Percentiles rank a stretch among this genome's conserved stretches.
Conservation (phyloP, 1,140 invertebrate genomes). For the Saccostrea echinata region DNA sequence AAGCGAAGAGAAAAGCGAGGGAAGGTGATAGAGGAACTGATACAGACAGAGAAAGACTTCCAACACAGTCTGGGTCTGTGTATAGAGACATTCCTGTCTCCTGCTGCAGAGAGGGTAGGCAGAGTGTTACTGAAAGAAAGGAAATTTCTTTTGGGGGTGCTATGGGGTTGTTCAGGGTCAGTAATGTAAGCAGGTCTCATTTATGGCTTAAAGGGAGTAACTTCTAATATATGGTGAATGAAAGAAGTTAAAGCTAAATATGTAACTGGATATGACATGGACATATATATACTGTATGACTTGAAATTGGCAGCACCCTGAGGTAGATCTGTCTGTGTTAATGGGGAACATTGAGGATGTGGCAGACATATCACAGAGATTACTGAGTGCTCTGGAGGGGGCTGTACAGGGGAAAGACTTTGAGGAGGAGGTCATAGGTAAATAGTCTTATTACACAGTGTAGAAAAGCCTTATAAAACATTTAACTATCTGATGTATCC, state of each 20-base stretch:
- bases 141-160: no score
- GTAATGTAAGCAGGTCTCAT: no score
- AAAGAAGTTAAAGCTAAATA: neutral
- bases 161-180: no score
- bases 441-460: neutral
- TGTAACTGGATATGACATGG: neutral
- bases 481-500: no score
- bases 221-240: neutral
- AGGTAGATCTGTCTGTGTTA: conserved; percentile 77
- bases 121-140: neutral
- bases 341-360: conserved; percentile 81
- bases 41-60: conserved; percentile 81
- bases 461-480: no score
- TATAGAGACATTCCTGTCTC: conserved; percentile 76
- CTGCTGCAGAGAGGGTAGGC: conserved; percentile 69
- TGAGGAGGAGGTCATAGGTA: conserved; percentile 75
- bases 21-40: conserved; percentile 79
- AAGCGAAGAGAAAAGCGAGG: conserved; percentile 76
- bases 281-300: neutral
- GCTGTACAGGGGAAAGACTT: conserved; percentile 75
- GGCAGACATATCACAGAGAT: conserved; percentile 78
- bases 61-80: conserved; percentile 77
- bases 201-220: no score
- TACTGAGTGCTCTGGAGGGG: conserved; percentile 77
- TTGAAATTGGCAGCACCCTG: conserved; percentile 60